phyloP scores from a whole-genome alignment of 2,888 invertebrate species.

The Quadriops clusia region DNA sequence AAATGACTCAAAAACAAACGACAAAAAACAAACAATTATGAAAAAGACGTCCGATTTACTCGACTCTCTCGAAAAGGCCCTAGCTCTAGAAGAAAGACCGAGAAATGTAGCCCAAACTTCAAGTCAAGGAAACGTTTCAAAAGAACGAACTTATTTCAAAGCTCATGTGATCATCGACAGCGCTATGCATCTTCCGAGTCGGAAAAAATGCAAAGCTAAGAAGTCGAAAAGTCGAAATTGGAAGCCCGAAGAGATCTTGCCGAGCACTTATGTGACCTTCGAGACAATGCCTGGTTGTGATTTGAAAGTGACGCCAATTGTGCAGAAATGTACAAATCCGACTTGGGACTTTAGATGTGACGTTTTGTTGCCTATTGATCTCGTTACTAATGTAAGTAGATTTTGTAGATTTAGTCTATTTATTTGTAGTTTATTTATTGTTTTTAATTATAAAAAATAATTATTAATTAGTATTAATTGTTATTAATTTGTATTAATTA shows the following conservation, averaged over 20 bases:
- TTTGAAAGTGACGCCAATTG: conserved; percentile 38
- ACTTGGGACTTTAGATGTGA: conserved; percentile 45
- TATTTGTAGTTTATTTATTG: conserved; percentile 4
- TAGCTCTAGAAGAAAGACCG: conserved; percentile 16
- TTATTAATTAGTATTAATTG: neutral
- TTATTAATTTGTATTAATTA: conserved; percentile 1
- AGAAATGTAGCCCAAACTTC: too few species aligned
- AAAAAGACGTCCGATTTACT: conserved; percentile 30
- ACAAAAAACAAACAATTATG: conserved; percentile 11
- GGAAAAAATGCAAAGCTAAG: conserved; percentile 30
- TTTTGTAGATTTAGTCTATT: conserved; percentile 4
- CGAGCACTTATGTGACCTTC: conserved; percentile 50
- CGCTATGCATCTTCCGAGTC: conserved; percentile 44
- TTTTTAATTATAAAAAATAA: conserved; percentile 8
- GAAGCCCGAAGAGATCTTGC: conserved; percentile 36
- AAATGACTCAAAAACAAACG: conserved; percentile 11
- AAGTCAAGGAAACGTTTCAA: conserved; percentile 1
- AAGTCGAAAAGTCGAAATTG: conserved; percentile 25
- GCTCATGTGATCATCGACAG: conserved; percentile 43
- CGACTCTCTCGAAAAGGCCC: conserved; percentile 31
- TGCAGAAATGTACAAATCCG: conserved; percentile 41
- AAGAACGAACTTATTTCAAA: conserved; percentile 28
- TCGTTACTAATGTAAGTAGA: conserved; percentile 42
- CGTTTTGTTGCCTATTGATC: conserved; percentile 37
- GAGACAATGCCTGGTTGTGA: conserved; percentile 34